These are phyloP conservation scores for Stictocephala bisonia DNA, from an alignment of 2,888 invertebrate species.

Conservation along the genomic window DNA sequence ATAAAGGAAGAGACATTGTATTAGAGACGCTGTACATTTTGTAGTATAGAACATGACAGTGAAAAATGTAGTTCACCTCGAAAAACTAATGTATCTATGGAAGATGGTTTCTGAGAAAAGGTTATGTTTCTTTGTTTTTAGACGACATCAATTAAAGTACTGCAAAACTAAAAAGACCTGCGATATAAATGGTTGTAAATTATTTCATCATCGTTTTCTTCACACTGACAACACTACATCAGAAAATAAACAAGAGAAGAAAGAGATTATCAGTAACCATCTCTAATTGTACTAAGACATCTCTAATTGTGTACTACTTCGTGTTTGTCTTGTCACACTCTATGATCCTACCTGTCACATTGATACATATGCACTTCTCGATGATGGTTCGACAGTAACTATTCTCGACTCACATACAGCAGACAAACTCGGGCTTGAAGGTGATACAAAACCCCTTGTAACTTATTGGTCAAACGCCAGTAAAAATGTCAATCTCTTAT, in stretches of 20 bases:
- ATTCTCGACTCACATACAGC: neutral
- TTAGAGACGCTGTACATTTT: neutral
- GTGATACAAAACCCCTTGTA: neutral
- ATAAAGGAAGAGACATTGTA: neutral
- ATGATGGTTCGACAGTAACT: conserved; percentile 24
- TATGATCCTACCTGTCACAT: conserved; percentile 2
- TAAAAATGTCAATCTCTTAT: neutral
- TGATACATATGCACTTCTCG: conserved; percentile 19
- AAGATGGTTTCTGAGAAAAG: neutral
- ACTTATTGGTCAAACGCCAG: neutral
- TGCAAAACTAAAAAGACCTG: conserved; percentile 25
- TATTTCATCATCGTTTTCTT: neutral
- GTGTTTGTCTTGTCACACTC: neutral
- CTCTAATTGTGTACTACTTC: neutral
- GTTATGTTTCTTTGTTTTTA: neutral
- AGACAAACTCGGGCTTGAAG: conserved; percentile 2
- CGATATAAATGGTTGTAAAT: conserved; percentile 9
- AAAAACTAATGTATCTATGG: conserved; percentile 2
- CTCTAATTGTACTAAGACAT: neutral
- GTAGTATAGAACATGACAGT: neutral
- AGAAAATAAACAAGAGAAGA: neutral
- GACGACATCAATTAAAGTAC: conserved; percentile 1
- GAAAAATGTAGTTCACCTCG: neutral
- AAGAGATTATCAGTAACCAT: neutral
- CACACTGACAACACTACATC: neutral